phyloP scores from a whole-genome alignment of 2,797 vertebrate species.

The Acanthiza pusilla region DNA sequence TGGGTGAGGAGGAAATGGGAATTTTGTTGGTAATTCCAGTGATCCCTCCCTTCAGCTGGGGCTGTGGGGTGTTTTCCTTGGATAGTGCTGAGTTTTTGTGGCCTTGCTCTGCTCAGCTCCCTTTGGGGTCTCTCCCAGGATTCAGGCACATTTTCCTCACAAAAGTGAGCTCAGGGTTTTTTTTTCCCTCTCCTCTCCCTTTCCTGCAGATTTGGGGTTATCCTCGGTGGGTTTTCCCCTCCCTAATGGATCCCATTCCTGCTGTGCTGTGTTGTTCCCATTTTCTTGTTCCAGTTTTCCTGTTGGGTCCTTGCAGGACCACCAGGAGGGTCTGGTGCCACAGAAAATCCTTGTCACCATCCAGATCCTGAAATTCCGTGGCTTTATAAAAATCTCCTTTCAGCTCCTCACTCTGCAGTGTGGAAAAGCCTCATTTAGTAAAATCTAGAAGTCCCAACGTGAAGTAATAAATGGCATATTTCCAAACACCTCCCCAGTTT shows the following conservation, averaged over 20 bases:
- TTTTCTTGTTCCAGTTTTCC: background rate
- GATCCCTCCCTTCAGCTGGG: too few relatives aligned
- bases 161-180: background rate
- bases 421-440: background rate
- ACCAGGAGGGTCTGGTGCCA: background rate
- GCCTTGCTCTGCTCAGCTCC: too few relatives aligned
- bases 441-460: rapidly evolving
- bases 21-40: too few relatives aligned
- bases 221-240: background rate
- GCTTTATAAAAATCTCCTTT: background rate
- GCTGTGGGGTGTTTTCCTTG: too few relatives aligned
- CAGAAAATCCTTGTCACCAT: background rate
- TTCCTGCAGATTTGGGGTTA: background rate
- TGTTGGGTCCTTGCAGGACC: background rate
- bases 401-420: background rate
- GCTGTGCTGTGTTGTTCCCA: background rate
- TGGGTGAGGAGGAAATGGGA: too few relatives aligned
- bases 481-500: background rate
- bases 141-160: too few relatives aligned
- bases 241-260: background rate
- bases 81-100: too few relatives aligned
- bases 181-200: rapidly evolving
- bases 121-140: too few relatives aligned
- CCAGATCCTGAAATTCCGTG: background rate
- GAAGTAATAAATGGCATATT: background rate